Conservation (phyloP, 2,113 vertebrate genomes). For the Lichenostomus cassidix region DNA sequence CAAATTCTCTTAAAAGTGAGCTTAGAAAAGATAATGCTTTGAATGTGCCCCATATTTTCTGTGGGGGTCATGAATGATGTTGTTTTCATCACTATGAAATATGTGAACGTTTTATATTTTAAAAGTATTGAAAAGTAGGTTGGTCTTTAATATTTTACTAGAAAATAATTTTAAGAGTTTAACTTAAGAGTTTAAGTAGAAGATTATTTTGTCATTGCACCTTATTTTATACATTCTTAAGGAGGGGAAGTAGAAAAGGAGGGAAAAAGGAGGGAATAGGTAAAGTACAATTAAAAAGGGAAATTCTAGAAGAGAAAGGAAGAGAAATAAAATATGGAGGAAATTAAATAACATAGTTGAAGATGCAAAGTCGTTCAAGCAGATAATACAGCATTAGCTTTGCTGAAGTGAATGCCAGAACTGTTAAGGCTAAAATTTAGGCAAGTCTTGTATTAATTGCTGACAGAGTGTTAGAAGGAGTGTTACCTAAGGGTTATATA, state of each 20-base stretch:
- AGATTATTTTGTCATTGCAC: not conserved
- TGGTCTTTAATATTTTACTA: not conserved
- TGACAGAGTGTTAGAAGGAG: not conserved
- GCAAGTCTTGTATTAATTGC: not conserved
- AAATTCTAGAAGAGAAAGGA: not conserved
- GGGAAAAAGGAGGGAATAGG: not conserved
- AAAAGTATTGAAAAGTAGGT: not conserved
- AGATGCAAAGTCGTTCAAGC: not conserved
- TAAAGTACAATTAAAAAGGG: not conserved
- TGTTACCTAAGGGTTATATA: not conserved
- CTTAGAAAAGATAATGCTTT: not conserved
- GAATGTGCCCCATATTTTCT: not conserved
- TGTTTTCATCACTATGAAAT: not conserved
- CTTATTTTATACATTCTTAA: not conserved
- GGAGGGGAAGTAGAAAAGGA: not conserved
- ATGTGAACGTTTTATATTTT: not conserved
- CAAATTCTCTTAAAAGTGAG: not conserved
- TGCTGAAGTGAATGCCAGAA: not conserved
- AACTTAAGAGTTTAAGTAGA: not conserved
- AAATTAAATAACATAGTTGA: not conserved
- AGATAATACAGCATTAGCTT: not conserved
- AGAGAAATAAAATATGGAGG: not conserved
- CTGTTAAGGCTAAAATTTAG: not conserved
- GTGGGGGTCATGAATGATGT: not conserved
- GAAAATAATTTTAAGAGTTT: not conserved